Conservation (phyloP, 2,113 vertebrate genomes). For the Triplophysa tibetana region DNA sequence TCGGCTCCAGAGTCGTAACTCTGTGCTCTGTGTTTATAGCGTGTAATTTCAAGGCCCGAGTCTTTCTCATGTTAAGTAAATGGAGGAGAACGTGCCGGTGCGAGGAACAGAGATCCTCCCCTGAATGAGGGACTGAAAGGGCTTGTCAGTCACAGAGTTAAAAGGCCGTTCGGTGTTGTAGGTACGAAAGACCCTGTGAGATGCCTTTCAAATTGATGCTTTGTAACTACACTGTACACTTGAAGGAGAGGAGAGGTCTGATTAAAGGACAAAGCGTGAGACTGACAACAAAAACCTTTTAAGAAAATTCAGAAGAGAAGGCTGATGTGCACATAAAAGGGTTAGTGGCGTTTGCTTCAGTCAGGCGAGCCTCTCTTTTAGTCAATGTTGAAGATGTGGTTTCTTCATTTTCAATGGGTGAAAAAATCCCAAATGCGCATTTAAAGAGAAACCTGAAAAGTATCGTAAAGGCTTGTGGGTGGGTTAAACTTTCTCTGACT, state of each 20-base stretch:
- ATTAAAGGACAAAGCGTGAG: slow-evolving; percentile 39
- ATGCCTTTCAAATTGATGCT: slow-evolving; percentile 52
- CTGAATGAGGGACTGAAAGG: not conserved
- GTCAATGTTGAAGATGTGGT: too few species aligned
- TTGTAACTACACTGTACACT: slow-evolving; percentile 49
- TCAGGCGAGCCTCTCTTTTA: too few species aligned
- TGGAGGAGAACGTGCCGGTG: slow-evolving; percentile 55
- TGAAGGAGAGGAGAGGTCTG: slow-evolving; percentile 22
- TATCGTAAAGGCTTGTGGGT: too few species aligned
- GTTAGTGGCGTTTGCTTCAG: too few species aligned
- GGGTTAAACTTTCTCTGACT: too few species aligned
- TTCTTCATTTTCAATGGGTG: too few species aligned
- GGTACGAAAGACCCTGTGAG: slow-evolving; percentile 29
- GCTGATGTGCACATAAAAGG: not conserved
- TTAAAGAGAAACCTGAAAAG: too few species aligned
- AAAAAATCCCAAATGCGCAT: too few species aligned
- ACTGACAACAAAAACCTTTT: not conserved
- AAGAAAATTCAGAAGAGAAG: not conserved
- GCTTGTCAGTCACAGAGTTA: not conserved
- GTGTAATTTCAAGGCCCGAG: slow-evolving; percentile 68
- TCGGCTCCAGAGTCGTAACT: slow-evolving; percentile 59
- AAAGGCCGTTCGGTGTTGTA: not conserved
- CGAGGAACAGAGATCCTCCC: slow-evolving; percentile 45
- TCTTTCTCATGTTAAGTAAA: slow-evolving; percentile 52
- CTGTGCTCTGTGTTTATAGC: slow-evolving; percentile 63